Percentiles rank a stretch among this genome's conserved stretches.
These are phyloP conservation scores for Elysia crispata DNA, from an alignment of 2,888 invertebrate species.

Conservation along the genomic window DNA sequence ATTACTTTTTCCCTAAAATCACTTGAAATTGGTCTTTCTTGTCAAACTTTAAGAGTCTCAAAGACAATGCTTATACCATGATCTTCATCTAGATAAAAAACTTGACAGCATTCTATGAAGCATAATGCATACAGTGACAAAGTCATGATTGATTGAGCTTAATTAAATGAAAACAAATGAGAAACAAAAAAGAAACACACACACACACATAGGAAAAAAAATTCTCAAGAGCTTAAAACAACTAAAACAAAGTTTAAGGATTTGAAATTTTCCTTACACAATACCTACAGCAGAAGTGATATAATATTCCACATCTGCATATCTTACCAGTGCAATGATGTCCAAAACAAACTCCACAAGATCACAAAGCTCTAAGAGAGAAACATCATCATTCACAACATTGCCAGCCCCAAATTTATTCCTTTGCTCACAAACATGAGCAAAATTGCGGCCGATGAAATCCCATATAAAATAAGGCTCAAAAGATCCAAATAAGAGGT, in stretches of 20 bases:
- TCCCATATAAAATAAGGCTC: constrained; percentile 93
- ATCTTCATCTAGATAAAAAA: too few species aligned
- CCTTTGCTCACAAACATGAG: constrained; percentile 63
- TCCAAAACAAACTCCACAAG: constrained; percentile 87
- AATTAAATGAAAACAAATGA: too few species aligned
- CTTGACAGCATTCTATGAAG: too few species aligned
- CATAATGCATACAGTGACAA: too few species aligned
- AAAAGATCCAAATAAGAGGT: constrained; percentile 88
- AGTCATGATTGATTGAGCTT: too few species aligned
- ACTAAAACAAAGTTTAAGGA: too few species aligned
- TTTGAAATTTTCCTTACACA: too few species aligned
- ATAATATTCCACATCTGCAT: too few species aligned
- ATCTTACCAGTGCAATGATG: constrained; percentile 80
- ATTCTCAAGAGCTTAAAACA: too few species aligned
- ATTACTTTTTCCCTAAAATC: background rate
- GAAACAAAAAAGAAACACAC: background rate
- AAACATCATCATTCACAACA: constrained; percentile 27
- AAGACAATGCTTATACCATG: too few species aligned
- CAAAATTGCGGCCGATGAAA: constrained; percentile 81
- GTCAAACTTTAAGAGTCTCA: too few species aligned
- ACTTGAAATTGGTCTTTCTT: too few species aligned
- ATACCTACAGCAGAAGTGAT: background rate
- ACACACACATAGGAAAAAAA: background rate
- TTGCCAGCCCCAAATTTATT: constrained; percentile 10
- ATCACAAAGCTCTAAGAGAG: constrained; percentile 83